Conservation (phyloP, 2,888 invertebrate species). For the Cheilosia vernalis region DNA sequence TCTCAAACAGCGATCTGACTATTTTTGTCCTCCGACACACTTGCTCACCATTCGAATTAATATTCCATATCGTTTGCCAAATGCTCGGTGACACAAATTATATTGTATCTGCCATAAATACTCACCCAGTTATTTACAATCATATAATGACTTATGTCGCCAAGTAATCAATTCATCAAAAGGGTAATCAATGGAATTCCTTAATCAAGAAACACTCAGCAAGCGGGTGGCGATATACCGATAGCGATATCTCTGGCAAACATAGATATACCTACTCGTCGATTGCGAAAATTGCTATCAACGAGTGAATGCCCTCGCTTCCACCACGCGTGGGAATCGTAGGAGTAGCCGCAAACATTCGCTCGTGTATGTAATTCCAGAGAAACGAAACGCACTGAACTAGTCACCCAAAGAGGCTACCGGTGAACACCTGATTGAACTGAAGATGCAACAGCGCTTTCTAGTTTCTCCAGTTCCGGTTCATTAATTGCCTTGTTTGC, state of each 20-base stretch:
- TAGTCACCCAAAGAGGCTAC: conserved; percentile 2
- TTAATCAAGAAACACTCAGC: conserved; percentile 6
- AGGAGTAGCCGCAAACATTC: conserved; percentile 27
- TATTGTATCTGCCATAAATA: not conserved
- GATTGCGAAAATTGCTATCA: conserved; percentile 35
- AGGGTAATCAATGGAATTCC: conserved; percentile 36
- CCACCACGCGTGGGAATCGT: conserved; percentile 45
- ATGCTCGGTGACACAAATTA: not conserved
- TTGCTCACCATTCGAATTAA: not conserved
- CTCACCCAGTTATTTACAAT: not conserved
- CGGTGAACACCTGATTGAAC: conserved; percentile 25
- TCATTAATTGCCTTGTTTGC: conserved; percentile 78
- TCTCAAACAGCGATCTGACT: not conserved
- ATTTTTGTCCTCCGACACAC: not conserved
- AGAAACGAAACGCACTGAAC: not conserved
- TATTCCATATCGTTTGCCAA: not conserved
- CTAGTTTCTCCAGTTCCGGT: conserved; percentile 54
- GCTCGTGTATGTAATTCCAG: not conserved
- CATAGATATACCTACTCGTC: not conserved
- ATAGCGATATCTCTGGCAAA: not conserved
- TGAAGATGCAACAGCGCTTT: conserved; percentile 26
- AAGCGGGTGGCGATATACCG: conserved; percentile 3
- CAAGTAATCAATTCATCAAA: conserved; percentile 16
- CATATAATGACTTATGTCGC: not conserved
- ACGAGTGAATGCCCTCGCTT: too few relatives aligned